Conservation (phyloP, 2,888 invertebrate species). For the Papilio demoleus region DNA sequence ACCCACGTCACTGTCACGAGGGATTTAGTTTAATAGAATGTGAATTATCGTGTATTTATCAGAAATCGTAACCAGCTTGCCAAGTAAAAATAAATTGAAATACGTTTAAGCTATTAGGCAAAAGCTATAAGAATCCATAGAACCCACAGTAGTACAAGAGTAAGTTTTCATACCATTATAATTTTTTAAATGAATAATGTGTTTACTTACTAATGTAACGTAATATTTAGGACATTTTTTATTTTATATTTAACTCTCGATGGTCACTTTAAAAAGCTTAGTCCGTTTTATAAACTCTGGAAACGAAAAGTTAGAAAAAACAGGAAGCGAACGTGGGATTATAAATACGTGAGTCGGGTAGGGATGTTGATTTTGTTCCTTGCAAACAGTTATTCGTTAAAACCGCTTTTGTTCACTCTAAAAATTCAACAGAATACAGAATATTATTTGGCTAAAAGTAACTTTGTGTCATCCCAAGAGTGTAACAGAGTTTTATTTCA, state of each 20-base stretch:
- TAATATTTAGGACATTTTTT: background rate
- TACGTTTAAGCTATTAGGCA: background rate
- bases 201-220: background rate
- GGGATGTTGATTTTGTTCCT: conserved; percentile 77
- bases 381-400: conserved; percentile 50
- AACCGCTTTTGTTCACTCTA: conserved; percentile 66
- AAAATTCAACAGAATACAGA: conserved; percentile 56
- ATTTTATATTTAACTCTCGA: conserved; percentile 48
- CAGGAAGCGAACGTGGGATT: conserved; percentile 78
- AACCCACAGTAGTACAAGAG: background rate
- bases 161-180: background rate
- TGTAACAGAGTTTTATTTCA: conserved; percentile 18
- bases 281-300: conserved; percentile 63
- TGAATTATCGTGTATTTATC: conserved; percentile 4
- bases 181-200: background rate
- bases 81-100: background rate
- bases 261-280: conserved; percentile 62
- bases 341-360: conserved; percentile 77
- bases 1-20: conserved; percentile 13
- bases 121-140: background rate
- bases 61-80: conserved; percentile 1
- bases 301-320: conserved; percentile 70
- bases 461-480: conserved; percentile 22
- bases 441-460: conserved; percentile 44
- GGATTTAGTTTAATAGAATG: conserved; percentile 10